A percentile compares a stretch with the other conserved stretches of the same genome.
phyloP scores from a whole-genome alignment of 2,113 vertebrate genomes.

The Serranochromis macrocephalus region DNA sequence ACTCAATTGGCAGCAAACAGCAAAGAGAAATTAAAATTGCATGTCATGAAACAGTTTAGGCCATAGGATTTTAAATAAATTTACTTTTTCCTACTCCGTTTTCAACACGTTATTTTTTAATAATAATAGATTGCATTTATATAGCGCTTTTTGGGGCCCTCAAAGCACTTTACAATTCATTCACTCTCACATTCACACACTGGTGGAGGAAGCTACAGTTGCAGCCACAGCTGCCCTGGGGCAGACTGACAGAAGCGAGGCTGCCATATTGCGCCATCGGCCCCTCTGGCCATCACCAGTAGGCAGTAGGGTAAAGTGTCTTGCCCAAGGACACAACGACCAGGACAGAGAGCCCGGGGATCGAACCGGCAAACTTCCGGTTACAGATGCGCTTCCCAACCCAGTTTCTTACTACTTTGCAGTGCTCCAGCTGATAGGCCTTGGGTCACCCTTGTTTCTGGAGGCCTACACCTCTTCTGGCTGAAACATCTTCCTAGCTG shows the following conservation, averaged over 20 bases:
- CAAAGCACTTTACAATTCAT: not conserved
- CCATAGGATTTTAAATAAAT: not conserved
- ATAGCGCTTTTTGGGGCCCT: not conserved
- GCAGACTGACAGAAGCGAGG: not conserved
- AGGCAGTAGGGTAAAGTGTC: not conserved
- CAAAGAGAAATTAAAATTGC: too few species aligned
- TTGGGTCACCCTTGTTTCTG: not conserved
- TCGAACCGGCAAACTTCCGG: not conserved
- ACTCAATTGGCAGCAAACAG: not conserved
- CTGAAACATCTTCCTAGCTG: not conserved
- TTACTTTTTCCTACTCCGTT: not conserved
- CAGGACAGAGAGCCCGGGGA: not conserved
- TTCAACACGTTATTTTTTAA: not conserved
- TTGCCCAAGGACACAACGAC: not conserved
- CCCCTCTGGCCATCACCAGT: not conserved
- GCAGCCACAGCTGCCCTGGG: not conserved
- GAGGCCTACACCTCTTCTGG: not conserved
- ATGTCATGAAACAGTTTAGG: too few species aligned
- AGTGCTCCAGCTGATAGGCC: not conserved
- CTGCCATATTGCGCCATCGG: not conserved
- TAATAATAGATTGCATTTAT: not conserved
- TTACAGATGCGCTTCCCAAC: not conserved
- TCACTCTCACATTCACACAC: too few species aligned
- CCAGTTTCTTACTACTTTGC: not conserved
- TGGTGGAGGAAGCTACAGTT: not conserved